Evolutionary conservation across 2,113 vertebrate genomes (phyloP), one percentile per base, ranked within the genome.

Genomic region (Hippocampus abdominalis): DNA sequence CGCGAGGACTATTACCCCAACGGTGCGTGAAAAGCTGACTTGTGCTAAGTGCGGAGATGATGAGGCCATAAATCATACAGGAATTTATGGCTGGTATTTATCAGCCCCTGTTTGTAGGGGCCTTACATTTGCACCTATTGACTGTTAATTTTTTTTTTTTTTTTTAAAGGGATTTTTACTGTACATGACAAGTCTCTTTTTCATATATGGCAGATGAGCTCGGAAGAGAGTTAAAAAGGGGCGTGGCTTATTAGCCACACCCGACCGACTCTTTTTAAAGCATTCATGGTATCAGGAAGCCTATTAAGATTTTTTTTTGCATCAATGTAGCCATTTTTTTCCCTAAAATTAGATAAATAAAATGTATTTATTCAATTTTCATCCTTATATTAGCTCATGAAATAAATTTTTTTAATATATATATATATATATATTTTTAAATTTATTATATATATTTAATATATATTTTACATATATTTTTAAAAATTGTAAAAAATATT

Each of bases 21-120:
- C 64, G 53, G 44, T 73, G 72, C 77, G 75, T 70, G 71, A 81
- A 75, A 82, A 76, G 71, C 72, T 71, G 72, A 76, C 77, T 86
- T 77, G 87, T 81, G 68, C 65, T 84, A 79, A 84, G 81, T 82
- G 57, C 82, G 80, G 48, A 73, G 54, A 70, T 72, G 74, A 42
- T 67, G 4, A 48, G n/a, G 68, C 53, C 80, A 83, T 80, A 66
- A 79, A 72, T 86, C 73, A 83, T 81, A 70, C 64, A 20, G 80
- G 71, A 72, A 81, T 89, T 86, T 84, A 88, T 72, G 75, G 77
- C 75, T 68, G 71, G 76, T 78, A 88, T 90, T 86, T 88, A 87
- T 68, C 64, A 61, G 70, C 59, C 8, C 0, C 53, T 68, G 69
- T 75, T 84, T 72, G 67, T 39, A 9, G 60, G 60, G 46, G 73